These are phyloP conservation scores for Diplodus puntazzo DNA, from an alignment of 2,797 vertebrate species.

Conservation along the genomic window DNA sequence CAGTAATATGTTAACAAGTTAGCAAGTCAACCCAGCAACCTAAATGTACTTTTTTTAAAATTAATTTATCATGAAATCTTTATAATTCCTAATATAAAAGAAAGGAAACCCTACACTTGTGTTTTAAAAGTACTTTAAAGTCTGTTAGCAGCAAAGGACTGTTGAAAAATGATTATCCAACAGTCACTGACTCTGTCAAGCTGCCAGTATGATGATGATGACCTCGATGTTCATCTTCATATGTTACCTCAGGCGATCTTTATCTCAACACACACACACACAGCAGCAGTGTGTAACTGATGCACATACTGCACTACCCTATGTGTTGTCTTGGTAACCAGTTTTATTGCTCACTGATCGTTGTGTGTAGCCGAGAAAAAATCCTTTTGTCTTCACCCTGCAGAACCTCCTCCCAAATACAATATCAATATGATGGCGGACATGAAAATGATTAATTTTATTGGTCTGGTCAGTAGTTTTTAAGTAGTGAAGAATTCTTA, in stretches of 20 bases:
- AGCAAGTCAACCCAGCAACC: background rate
- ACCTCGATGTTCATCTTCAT: constrained; percentile 5
- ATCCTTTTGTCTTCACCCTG: constrained; percentile 4
- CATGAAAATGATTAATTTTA: background rate
- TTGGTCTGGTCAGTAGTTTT: background rate
- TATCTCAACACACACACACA: background rate
- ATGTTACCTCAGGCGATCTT: background rate
- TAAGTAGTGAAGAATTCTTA: background rate
- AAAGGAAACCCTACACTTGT: background rate
- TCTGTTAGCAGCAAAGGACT: background rate
- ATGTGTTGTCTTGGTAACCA: constrained; percentile 19
- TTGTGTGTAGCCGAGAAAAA: constrained; percentile 1
- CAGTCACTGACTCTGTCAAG: background rate
- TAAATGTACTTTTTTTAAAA: too few species aligned
- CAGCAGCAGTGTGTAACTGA: constrained; percentile 1
- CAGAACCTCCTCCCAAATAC: background rate
- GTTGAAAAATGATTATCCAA: background rate
- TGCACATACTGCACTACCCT: background rate
- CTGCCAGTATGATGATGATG: background rate
- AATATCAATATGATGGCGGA: too few species aligned
- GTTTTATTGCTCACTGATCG: constrained; percentile 20
- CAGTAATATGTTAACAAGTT: background rate
- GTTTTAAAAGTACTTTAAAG: background rate
- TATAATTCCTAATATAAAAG: background rate
- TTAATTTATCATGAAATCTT: background rate